Percentiles rank a stretch among this genome's conserved stretches.
These are phyloP conservation scores for Anomalospiza imberbis DNA, from an alignment of 2,797 vertebrate species.

Conservation along the genomic window DNA sequence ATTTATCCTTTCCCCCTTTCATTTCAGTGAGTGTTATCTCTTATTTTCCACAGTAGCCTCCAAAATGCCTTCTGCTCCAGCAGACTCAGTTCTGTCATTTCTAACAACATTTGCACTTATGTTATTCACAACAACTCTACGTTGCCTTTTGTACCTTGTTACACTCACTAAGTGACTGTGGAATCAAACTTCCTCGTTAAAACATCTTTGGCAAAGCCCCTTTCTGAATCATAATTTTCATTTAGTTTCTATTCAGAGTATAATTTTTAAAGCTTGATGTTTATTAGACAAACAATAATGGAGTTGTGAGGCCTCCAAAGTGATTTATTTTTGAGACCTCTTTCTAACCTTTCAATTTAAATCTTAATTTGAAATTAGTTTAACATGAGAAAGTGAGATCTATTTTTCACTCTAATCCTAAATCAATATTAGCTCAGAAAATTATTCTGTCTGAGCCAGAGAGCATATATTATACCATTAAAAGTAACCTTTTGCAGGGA, in stretches of 20 bases:
- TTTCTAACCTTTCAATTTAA: constrained; percentile 29
- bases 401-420: constrained; percentile 29
- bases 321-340: not conserved
- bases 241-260: not conserved
- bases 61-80: not conserved
- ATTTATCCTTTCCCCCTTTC: not conserved
- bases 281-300: not conserved
- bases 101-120: not conserved
- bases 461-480: not conserved
- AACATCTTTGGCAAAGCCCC: not conserved
- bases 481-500: not conserved
- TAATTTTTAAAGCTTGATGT: not conserved
- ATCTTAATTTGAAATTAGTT: constrained; percentile 8
- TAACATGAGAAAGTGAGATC: not conserved
- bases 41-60: not conserved
- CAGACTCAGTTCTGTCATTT: not conserved
- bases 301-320: not conserved
- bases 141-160: not conserved
- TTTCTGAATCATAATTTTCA: not conserved
- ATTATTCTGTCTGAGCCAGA: not conserved
- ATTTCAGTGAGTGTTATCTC: fast-evolving
- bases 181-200: not conserved
- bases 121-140: not conserved
- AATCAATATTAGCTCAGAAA: not conserved
- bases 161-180: not conserved